Percentiles rank a stretch among this genome's conserved stretches.
phyloP scores from a whole-genome alignment of 2,888 invertebrate species.

The Argyresthia albistria region DNA sequence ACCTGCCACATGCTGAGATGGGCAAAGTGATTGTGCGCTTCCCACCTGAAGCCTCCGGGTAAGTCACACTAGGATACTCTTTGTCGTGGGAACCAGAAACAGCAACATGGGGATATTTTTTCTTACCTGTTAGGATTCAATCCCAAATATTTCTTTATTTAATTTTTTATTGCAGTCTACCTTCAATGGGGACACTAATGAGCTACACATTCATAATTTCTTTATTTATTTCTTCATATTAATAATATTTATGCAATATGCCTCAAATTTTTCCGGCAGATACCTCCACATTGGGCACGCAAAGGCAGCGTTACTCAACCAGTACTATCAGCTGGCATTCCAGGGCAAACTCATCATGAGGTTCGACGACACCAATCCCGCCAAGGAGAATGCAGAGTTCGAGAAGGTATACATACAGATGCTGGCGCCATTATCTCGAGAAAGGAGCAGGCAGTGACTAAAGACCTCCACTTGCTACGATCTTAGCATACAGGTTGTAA shows the following conservation, averaged over 20 bases:
- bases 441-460: no score
- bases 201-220: no score
- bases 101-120: no score
- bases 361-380: constrained; percentile 99
- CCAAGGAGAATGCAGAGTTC: constrained; percentile 97
- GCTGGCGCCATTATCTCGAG: no score
- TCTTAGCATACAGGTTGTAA: no score
- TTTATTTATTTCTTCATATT: no score
- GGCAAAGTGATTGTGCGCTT: constrained; percentile 98
- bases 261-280: constrained; percentile 47
- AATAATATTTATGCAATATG: background rate
- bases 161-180: no score
- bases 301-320: constrained; percentile 97
- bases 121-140: no score
- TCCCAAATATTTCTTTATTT: no score
- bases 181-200: no score
- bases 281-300: constrained; percentile 99
- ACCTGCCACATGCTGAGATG: constrained; percentile 96
- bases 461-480: no score
- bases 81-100: no score
- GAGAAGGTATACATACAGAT: constrained; percentile 96
- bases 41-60: constrained; percentile 99
- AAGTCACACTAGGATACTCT: constrained; percentile 20
- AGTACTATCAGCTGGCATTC: constrained; percentile 95
- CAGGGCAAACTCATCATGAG: constrained; percentile 97